These are phyloP conservation scores for Loriculus beryllinus DNA, from an alignment of 2,797 vertebrate species.

Conservation along the genomic window DNA sequence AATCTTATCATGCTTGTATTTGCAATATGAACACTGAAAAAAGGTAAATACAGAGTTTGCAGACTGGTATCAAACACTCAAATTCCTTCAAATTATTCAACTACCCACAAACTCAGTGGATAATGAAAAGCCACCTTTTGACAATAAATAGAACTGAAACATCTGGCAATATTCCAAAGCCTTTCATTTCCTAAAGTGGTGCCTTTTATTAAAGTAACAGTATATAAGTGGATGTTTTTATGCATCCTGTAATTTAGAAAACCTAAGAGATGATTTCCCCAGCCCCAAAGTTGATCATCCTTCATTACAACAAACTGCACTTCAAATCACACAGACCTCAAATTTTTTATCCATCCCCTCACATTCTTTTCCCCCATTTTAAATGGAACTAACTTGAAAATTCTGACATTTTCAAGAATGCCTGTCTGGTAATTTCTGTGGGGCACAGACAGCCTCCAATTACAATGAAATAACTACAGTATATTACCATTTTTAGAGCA, in stretches of 20 bases:
- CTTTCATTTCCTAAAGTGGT: slow-evolving; percentile 60
- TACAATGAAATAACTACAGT: slow-evolving; percentile 28
- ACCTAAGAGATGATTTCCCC: slow-evolving; percentile 28
- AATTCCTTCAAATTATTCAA: slow-evolving; percentile 25
- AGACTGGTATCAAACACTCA: neutral
- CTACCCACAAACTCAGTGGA: neutral
- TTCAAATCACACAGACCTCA: neutral
- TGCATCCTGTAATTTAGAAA: slow-evolving; percentile 49
- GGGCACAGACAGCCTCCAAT: slow-evolving; percentile 38
- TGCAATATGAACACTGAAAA: neutral
- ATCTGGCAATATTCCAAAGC: slow-evolving; percentile 32
- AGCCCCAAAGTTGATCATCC: neutral
- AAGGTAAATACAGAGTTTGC: slow-evolving; percentile 5
- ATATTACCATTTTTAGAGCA: slow-evolving; percentile 12
- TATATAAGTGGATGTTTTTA: slow-evolving; percentile 39
- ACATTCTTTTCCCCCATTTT: neutral
- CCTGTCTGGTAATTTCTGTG: slow-evolving; percentile 28
- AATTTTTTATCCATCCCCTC: neutral
- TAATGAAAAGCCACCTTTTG: slow-evolving; percentile 1
- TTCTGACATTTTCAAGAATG: slow-evolving; percentile 43
- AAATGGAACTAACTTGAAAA: slow-evolving; percentile 42
- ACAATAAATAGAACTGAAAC: neutral
- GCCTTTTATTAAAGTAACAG: slow-evolving; percentile 48
- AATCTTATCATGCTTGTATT: neutral
- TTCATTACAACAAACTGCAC: slow-evolving; percentile 12